A percentile compares a stretch with the other conserved stretches of the same genome.
These are phyloP conservation scores for Neoscelio sp. DNA, from an alignment of 2,888 invertebrate species.

Conservation along the genomic window DNA sequence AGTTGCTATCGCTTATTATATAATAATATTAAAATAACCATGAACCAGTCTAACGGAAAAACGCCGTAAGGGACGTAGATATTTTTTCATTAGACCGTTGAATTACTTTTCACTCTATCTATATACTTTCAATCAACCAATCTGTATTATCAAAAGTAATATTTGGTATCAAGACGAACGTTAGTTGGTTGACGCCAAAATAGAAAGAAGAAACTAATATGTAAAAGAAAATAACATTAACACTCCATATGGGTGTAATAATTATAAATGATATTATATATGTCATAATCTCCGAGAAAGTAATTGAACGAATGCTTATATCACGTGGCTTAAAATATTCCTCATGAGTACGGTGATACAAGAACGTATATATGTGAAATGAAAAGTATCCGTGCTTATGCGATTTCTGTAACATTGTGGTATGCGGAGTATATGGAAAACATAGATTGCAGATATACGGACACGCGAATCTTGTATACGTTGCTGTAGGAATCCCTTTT, in stretches of 20 bases:
- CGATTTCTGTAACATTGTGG: slow-evolving; percentile 46
- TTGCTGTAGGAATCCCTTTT: slow-evolving; percentile 44
- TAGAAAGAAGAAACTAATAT: background rate
- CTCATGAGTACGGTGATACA: background rate
- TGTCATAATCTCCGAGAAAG: slow-evolving; percentile 17
- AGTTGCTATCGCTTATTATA: too few relatives aligned
- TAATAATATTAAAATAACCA: too few relatives aligned
- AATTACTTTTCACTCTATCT: too few relatives aligned
- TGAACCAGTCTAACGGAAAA: too few relatives aligned
- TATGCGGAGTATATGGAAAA: slow-evolving; percentile 38
- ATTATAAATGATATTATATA: slow-evolving; percentile 16
- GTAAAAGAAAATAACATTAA: background rate
- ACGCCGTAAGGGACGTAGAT: too few relatives aligned
- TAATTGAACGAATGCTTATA: slow-evolving; percentile 33
- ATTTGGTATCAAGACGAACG: too few relatives aligned
- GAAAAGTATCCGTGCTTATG: slow-evolving; percentile 46
- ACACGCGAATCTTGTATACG: slow-evolving; percentile 39
- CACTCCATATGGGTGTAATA: too few relatives aligned
- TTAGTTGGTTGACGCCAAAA: too few relatives aligned
- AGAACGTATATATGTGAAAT: slow-evolving; percentile 21
- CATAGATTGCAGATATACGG: slow-evolving; percentile 45
- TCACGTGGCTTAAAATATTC: slow-evolving; percentile 27
- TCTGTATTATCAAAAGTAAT: too few relatives aligned
- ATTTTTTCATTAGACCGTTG: too few relatives aligned
- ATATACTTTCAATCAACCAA: too few relatives aligned